These are phyloP conservation scores for Rhinella marina DNA, from an alignment of 2,797 vertebrate genomes.

Conservation along the genomic window DNA sequence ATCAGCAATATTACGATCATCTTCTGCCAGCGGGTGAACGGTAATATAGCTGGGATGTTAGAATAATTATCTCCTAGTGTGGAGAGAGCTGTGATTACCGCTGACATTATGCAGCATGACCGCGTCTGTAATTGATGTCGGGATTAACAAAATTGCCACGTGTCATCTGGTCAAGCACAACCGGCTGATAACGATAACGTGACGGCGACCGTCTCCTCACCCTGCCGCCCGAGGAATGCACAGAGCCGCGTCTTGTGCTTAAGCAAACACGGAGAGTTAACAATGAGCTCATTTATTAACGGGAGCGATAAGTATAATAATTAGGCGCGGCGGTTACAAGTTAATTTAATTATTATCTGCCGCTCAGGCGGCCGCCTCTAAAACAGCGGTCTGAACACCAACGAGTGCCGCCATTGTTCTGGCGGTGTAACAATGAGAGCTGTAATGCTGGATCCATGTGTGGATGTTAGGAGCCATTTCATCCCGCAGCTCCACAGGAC, in stretches of 20 bases:
- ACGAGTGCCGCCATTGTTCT: constrained; percentile 14
- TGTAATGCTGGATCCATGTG: constrained; percentile 23
- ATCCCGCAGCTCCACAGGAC: neutral
- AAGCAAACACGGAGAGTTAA: constrained; percentile 28
- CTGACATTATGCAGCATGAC: constrained; percentile 40
- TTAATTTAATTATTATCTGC: constrained; percentile 48
- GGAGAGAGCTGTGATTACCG: constrained; percentile 22
- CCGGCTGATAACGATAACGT: neutral
- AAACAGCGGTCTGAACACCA: neutral
- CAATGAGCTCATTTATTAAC: constrained; percentile 47
- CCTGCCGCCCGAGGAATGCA: neutral
- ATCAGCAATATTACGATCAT: constrained; percentile 20
- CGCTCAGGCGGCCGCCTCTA: neutral
- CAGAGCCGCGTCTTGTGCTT: neutral
- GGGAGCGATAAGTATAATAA: constrained; percentile 48
- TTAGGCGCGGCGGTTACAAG: constrained; percentile 28
- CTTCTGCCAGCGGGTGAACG: neutral
- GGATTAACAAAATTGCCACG: constrained; percentile 28
- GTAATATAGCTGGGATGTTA: constrained; percentile 28
- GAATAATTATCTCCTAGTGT: constrained; percentile 36
- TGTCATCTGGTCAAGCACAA: constrained; percentile 29
- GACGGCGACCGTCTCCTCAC: neutral
- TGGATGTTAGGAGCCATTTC: constrained; percentile 3
- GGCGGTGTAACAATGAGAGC: neutral
- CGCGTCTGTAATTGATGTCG: constrained; percentile 13